A percentile compares a stretch with the other conserved stretches of the same genome.
Conservation (phyloP, 2,888 invertebrate species). For the Volucella zonaria region DNA sequence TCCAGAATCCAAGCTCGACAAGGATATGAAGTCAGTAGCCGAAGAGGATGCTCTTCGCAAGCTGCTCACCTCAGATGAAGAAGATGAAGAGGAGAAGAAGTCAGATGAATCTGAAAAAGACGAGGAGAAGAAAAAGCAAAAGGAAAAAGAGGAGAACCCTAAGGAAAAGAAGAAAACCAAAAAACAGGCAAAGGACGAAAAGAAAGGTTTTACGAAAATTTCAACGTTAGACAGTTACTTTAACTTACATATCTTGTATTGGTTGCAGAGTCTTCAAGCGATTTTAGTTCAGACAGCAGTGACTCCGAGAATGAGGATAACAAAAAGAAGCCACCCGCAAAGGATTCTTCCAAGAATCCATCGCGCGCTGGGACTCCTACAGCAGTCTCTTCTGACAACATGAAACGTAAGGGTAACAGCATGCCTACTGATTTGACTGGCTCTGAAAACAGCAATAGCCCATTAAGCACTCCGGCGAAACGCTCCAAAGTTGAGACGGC, state of each 20-base stretch:
- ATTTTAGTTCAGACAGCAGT: constrained; percentile 88
- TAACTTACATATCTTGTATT: constrained; percentile 42
- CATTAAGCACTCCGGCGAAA: constrained; percentile 81
- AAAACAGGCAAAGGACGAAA: constrained; percentile 86
- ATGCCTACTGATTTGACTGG: constrained; percentile 82
- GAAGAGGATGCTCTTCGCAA: constrained; percentile 94
- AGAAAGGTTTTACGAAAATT: constrained; percentile 83
- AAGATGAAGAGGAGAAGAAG: constrained; percentile 92
- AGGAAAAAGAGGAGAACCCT: constrained; percentile 84
- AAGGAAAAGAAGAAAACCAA: constrained; percentile 86
- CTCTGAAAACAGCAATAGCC: constrained; percentile 82
- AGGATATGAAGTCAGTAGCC: constrained; percentile 93
- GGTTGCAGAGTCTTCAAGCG: constrained; percentile 86
- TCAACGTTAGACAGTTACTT: not conserved
- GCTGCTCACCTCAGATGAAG: constrained; percentile 93
- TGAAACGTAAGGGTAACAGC: constrained; percentile 81
- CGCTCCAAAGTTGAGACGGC: constrained; percentile 79
- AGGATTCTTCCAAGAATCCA: constrained; percentile 82
- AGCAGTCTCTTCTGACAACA: constrained; percentile 75
- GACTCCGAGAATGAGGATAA: constrained; percentile 88
- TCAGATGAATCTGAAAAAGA: constrained; percentile 90
- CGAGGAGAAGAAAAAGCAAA: constrained; percentile 89
- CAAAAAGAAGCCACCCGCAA: constrained; percentile 83
- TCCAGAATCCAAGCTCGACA: constrained; percentile 89
- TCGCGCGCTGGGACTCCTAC: constrained; percentile 83